These are phyloP conservation scores for Ateles fusciceps DNA, from an alignment of 2,797 vertebrate species.

Conservation along the genomic window DNA sequence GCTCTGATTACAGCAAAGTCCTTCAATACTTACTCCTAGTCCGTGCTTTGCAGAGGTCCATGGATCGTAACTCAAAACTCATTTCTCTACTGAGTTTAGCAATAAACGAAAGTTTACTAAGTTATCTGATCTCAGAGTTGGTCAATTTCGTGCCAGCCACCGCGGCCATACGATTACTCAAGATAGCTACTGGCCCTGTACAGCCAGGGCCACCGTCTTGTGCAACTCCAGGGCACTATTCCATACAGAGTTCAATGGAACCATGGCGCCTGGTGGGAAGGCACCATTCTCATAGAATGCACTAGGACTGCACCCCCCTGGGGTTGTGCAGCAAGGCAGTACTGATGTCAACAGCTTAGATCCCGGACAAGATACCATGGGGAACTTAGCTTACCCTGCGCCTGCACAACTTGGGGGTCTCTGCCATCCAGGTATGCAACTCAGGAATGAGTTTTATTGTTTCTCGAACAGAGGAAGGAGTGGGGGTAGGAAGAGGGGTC, in stretches of 20 bases:
- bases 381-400: not conserved
- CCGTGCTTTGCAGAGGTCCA: not conserved
- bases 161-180: too few species aligned
- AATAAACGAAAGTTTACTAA: too few species aligned
- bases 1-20: not conserved
- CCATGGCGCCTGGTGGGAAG: not conserved
- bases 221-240: not conserved
- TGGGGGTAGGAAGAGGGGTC: not conserved
- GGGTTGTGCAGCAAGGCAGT: not conserved
- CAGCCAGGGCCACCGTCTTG: not conserved
- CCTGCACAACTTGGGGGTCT: not conserved
- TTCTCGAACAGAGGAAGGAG: not conserved
- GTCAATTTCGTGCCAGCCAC: too few species aligned
- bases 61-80: not conserved
- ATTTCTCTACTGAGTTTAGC: not conserved
- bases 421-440: not conserved
- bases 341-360: not conserved
- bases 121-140: too few species aligned
- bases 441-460: not conserved
- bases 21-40: not conserved
- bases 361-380: fast-evolving
- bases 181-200: not conserved
- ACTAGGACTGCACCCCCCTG: fast-evolving
- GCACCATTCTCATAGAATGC: not conserved
- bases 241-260: not conserved